Percentiles rank a stretch among this genome's conserved stretches.
These are phyloP conservation scores for Ganaspis brasiliensis DNA, from an alignment of 2,888 invertebrate species.

Conservation along the genomic window DNA sequence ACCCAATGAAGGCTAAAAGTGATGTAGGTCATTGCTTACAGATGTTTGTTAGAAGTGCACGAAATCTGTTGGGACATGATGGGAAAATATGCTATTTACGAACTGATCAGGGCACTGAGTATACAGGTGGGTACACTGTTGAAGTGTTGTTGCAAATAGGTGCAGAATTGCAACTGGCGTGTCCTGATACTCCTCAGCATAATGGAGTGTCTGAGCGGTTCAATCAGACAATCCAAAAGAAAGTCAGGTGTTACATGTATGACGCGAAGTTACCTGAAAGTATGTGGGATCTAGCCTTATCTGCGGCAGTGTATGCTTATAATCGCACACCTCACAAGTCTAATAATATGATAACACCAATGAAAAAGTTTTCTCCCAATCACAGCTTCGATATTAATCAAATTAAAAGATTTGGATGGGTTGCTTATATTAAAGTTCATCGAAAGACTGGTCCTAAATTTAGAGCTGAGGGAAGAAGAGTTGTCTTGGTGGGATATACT, in stretches of 20 bases:
- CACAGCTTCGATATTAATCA: conserved; percentile 25
- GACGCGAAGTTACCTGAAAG: conserved; percentile 44
- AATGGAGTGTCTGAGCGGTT: too few relatives aligned
- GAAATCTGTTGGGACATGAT: conserved; percentile 52
- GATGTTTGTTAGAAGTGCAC: too few relatives aligned
- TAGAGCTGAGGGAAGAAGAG: conserved; percentile 39
- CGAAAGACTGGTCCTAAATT: too few relatives aligned
- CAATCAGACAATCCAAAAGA: conserved; percentile 48
- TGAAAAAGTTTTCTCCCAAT: not conserved
- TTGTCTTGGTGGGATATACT: too few relatives aligned
- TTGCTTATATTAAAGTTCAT: too few relatives aligned
- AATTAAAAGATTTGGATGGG: conserved; percentile 49
- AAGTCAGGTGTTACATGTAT: too few relatives aligned
- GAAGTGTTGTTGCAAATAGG: too few relatives aligned
- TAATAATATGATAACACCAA: not conserved
- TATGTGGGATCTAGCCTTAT: conserved; percentile 57
- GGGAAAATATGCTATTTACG: too few relatives aligned
- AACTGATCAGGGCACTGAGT: too few relatives aligned
- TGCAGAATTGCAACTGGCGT: conserved; percentile 46
- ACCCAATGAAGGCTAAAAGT: conserved; percentile 57
- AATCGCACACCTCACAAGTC: not conserved
- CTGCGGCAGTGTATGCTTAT: conserved; percentile 54
- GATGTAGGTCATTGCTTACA: conserved; percentile 55
- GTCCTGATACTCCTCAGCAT: too few relatives aligned
- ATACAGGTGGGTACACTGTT: conserved; percentile 51